phyloP scores from a whole-genome alignment of 2,113 vertebrate genomes.

The Maylandia zebra region DNA sequence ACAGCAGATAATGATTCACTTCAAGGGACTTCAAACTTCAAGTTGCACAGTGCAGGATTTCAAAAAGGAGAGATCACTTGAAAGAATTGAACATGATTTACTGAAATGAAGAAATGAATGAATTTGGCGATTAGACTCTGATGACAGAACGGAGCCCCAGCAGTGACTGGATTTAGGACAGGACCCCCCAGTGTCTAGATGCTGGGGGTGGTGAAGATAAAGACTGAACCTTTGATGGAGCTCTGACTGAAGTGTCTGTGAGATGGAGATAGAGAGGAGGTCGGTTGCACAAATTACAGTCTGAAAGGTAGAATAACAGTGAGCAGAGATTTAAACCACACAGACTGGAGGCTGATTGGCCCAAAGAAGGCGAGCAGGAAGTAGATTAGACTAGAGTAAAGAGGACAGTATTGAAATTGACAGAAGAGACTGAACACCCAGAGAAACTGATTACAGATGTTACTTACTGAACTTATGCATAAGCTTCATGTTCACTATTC shows the following conservation, averaged over 20 bases:
- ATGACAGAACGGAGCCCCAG: not conserved
- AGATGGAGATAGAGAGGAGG: not conserved
- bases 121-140: not conserved
- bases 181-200: not conserved
- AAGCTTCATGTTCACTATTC: not conserved
- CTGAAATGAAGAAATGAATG: not conserved
- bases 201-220: rapidly evolving
- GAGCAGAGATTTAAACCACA: not conserved
- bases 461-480: not conserved
- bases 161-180: rapidly evolving
- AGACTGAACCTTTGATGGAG: not conserved
- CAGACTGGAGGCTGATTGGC: not conserved
- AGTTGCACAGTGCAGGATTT: not conserved
- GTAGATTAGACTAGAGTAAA: not conserved
- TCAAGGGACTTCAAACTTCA: not conserved
- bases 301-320: rapidly evolving
- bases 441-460: not conserved
- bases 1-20: not conserved
- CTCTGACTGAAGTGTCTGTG: not conserved
- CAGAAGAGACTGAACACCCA: rapidly evolving
- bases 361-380: not conserved
- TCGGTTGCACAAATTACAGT: rapidly evolving
- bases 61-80: not conserved
- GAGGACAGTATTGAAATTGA: not conserved
- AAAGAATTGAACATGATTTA: not conserved